phyloP scores from a whole-genome alignment of 2,113 vertebrate species.

The Orthonyx spaldingii region DNA sequence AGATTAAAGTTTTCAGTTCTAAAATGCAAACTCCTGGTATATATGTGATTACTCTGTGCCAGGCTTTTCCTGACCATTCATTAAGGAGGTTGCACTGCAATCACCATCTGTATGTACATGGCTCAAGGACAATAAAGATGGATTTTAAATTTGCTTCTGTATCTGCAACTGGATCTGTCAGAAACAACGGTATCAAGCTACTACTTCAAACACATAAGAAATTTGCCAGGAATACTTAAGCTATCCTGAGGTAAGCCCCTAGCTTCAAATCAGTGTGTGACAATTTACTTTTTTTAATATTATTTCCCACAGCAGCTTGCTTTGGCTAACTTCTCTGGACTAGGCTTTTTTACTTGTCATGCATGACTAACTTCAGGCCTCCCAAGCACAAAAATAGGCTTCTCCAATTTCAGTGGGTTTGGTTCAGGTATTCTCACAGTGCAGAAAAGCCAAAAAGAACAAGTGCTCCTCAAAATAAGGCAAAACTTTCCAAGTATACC shows the following conservation, averaged over 20 bases:
- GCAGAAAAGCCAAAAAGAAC: neutral
- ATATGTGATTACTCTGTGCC: neutral
- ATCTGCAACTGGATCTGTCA: neutral
- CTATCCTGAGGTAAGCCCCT: neutral
- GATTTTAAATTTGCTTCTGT: neutral
- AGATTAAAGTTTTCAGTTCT: conserved; percentile 30
- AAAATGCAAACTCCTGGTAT: neutral
- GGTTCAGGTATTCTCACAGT: neutral
- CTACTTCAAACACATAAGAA: conserved; percentile 1
- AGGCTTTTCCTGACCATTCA: neutral
- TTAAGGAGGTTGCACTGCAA: neutral
- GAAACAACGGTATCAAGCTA: neutral
- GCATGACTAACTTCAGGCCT: conserved; percentile 51
- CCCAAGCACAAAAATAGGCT: neutral
- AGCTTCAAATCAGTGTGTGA: neutral
- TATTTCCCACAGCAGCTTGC: conserved; percentile 62
- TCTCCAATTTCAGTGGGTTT: conserved; percentile 21
- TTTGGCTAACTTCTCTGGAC: conserved; percentile 47
- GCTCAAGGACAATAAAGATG: neutral
- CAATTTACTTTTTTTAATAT: neutral
- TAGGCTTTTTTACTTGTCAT: conserved; percentile 56
- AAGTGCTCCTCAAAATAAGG: neutral
- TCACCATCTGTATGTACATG: rapidly evolving
- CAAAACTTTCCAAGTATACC: neutral
- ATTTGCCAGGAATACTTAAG: neutral